Conservation (phyloP, 2,888 invertebrate genomes). For the Orchestes rusci region DNA sequence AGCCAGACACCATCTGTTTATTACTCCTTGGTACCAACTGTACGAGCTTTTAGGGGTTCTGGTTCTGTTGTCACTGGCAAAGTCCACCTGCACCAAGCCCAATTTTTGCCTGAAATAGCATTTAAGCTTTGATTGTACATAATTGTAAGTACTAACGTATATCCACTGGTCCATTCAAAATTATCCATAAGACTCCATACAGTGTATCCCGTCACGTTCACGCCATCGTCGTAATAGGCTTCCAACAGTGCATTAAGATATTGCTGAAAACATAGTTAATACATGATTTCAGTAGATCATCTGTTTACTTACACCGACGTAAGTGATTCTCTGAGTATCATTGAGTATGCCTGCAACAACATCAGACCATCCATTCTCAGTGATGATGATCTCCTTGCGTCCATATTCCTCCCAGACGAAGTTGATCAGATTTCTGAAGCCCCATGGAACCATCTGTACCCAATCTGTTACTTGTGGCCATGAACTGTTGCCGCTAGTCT, state of each 20-base stretch:
- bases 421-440: constrained; percentile 19
- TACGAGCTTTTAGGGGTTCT: constrained; percentile 57
- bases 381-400: constrained; percentile 13
- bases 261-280: constrained; percentile 30
- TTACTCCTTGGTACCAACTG: constrained; percentile 37
- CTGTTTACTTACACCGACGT: constrained; percentile 1
- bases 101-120: constrained; percentile 52
- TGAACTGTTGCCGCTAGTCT: constrained; percentile 4
- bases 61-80: constrained; percentile 48
- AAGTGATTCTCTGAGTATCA: constrained; percentile 13
- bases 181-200: constrained; percentile 38
- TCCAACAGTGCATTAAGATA: constrained; percentile 46
- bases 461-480: constrained; percentile 12
- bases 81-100: constrained; percentile 61
- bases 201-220: constrained; percentile 42
- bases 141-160: constrained; percentile 30
- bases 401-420: constrained; percentile 14
- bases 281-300: background rate
- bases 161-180: constrained; percentile 46
- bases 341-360: constrained; percentile 9
- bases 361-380: constrained; percentile 23
- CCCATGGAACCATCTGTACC: constrained; percentile 17
- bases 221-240: constrained; percentile 39
- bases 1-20: background rate
- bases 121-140: no score